Evolutionary conservation across 92 coral and sea anemone species (phyloP), one percentile per base, ranked within the genome.

Genomic region (Virgularia gustaviana): DNA sequence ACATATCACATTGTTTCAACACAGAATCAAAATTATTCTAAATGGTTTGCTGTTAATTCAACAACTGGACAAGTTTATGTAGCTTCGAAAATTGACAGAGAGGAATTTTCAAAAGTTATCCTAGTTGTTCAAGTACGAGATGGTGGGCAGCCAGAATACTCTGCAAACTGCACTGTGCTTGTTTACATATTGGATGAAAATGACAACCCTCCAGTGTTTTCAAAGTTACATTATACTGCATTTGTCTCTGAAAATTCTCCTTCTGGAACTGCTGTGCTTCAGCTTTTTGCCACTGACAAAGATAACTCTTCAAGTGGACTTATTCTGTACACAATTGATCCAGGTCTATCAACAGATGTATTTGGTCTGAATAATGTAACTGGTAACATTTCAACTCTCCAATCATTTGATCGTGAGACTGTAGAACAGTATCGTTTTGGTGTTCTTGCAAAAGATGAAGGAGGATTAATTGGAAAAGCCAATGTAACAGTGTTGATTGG

Each of bases 391-490:
- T 82, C 79, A 5, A 88, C 91, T 6, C 78, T 78, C 23, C 73
- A 49, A 57, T 63, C 32, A 70, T 66, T 94, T 24, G 96, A 94
- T 58, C 99, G 99, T 22, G 99, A 94, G 60, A 57, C 16, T 4
- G 70, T 73, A 51, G 42, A 86, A 9, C 47, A 32, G 6, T 94
- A 87, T 66, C 18, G 60, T 16, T 63, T 94, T 34, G 77, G 54
- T 63, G 89, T 83, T 35, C 44, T 80, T 54, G 99, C 99, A 9
- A 70, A 80, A 13, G 99, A 94, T 43, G 99, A 96, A 0, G 99
- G 90, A 28, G 95, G 89, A 9, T 72, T 88, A 27, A 63, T 36
- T 15, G 36, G 74, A 30, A 77, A 42, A 11, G 78, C 96, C 31
- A 77, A 39, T 76, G 81, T 89, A 33, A 90, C 75, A 35, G 68